Conservation (phyloP, 2,888 invertebrate genomes). For the Resseliella maxima region DNA sequence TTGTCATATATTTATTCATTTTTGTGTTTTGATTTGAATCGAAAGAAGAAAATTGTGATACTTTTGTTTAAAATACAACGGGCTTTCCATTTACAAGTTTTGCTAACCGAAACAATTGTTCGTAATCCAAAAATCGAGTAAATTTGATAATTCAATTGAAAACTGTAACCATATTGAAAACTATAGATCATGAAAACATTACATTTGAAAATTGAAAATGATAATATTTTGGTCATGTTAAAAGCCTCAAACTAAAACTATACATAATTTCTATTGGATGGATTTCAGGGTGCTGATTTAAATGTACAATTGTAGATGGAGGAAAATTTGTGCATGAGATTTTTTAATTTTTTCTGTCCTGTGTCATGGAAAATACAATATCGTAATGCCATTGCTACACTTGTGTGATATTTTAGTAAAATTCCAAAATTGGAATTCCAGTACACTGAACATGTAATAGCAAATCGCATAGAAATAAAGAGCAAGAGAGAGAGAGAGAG, state of each 20-base stretch:
- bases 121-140: not conserved
- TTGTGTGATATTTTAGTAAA: not conserved
- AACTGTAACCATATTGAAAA: too few relatives aligned
- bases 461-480: too few relatives aligned
- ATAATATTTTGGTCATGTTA: not conserved
- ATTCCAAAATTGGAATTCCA: not conserved
- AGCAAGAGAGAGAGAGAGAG: too few relatives aligned
- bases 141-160: not conserved
- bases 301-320: not conserved
- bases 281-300: not conserved
- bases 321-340: too few relatives aligned
- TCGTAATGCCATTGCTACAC: not conserved
- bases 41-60: not conserved
- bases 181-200: constrained; percentile 41
- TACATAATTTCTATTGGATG: not conserved
- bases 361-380: not conserved
- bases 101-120: not conserved
- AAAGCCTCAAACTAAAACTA: not conserved
- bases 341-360: too few relatives aligned
- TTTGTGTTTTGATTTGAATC: not conserved
- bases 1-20: not conserved
- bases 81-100: not conserved
- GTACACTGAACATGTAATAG: not conserved
- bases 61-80: not conserved
- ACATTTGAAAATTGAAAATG: constrained; percentile 16